Conservation (phyloP, 2,113 vertebrate species). For the Onychostoma macrolepis region DNA sequence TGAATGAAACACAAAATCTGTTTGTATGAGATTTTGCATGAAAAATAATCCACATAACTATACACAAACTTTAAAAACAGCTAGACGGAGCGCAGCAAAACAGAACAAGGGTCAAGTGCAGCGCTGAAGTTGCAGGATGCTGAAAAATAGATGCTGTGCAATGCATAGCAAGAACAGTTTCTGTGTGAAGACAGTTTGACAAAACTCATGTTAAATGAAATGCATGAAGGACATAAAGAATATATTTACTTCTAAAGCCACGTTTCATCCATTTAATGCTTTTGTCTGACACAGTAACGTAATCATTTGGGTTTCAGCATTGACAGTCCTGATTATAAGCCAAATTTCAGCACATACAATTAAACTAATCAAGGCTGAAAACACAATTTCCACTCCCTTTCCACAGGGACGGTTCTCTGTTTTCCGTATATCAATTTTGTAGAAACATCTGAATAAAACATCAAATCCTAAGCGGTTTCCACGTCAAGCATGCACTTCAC, state of each 20-base stretch:
- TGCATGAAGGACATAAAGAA: not conserved
- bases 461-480: not conserved
- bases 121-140: not conserved
- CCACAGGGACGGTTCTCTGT: not conserved
- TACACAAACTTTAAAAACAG: not conserved
- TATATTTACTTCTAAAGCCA: conserved; percentile 2
- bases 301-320: not conserved
- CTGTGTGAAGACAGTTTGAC: not conserved
- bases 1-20: not conserved
- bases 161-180: not conserved
- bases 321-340: not conserved
- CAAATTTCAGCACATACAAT: not conserved
- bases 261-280: not conserved
- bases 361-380: conserved; percentile 17
- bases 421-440: not conserved
- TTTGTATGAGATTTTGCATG: not conserved
- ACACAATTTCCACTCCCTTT: not conserved
- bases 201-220: not conserved
- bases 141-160: not conserved
- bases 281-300: not conserved
- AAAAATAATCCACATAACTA: not conserved
- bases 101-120: not conserved
- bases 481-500: not conserved
- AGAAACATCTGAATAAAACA: not conserved
- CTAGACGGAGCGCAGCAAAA: not conserved